Conservation (phyloP, 2,113 vertebrate genomes). For the Colinus virginianus region DNA sequence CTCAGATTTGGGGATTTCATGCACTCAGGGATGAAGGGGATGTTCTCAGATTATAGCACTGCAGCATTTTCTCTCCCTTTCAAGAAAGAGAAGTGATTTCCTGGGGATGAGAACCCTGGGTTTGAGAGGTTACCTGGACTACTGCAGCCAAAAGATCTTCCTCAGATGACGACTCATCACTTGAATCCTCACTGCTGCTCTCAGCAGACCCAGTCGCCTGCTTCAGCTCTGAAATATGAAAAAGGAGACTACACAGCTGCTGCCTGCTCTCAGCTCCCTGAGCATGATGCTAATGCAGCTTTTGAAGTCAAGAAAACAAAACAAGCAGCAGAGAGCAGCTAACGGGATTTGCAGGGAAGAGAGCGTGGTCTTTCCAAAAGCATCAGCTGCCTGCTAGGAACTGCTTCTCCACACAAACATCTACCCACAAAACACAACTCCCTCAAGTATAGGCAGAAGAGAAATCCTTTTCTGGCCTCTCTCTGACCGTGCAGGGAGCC, state of each 20-base stretch:
- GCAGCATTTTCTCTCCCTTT: background rate
- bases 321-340: background rate
- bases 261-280: background rate
- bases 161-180: constrained; percentile 72
- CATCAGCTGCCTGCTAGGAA: background rate
- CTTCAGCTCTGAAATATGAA: constrained; percentile 59
- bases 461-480: background rate
- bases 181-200: constrained; percentile 78
- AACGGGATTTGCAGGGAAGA: background rate
- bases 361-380: background rate
- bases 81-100: background rate
- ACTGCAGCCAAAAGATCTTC: constrained; percentile 27
- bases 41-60: background rate
- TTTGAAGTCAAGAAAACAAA: constrained; percentile 26
- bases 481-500: background rate
- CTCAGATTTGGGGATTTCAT: background rate
- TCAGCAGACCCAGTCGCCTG: background rate
- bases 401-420: background rate
- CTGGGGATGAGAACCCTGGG: background rate
- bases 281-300: background rate
- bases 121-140: constrained; percentile 68
- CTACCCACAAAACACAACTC: background rate
- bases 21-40: background rate
- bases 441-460: fast-evolving
- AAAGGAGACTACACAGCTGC: background rate